phyloP scores from a whole-genome alignment of 2,888 invertebrate genomes.

The Drosophila colorata region DNA sequence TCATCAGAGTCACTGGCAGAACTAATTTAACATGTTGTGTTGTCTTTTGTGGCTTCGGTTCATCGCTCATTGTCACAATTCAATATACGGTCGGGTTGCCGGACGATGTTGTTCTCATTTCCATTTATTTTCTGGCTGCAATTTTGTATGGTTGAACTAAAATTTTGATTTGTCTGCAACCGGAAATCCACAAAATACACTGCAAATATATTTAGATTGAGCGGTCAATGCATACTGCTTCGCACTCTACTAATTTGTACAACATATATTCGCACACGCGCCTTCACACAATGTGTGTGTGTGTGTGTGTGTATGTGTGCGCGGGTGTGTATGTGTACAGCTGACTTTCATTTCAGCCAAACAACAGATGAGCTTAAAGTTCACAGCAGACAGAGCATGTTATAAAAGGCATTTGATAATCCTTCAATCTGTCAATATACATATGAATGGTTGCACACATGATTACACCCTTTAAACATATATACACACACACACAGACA shows the following conservation, averaged over 20 bases:
- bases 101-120: slow-evolving; percentile 51
- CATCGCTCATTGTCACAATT: slow-evolving; percentile 64
- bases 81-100: slow-evolving; percentile 23
- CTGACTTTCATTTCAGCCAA: slow-evolving; percentile 47
- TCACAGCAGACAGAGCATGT: slow-evolving; percentile 52
- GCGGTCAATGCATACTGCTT: slow-evolving; percentile 23
- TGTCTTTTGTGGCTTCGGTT: slow-evolving; percentile 72
- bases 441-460: slow-evolving; percentile 55
- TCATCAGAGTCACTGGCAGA: slow-evolving; percentile 32
- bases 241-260: slow-evolving; percentile 32
- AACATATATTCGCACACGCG: slow-evolving; percentile 32
- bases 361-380: slow-evolving; percentile 60
- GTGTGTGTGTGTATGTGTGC: slow-evolving; percentile 3
- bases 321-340: slow-evolving; percentile 12
- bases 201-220: slow-evolving; percentile 70
- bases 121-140: slow-evolving; percentile 60
- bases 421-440: slow-evolving; percentile 76
- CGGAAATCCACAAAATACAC: slow-evolving; percentile 76
- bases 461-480: slow-evolving; percentile 40
- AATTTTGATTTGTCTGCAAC: slow-evolving; percentile 78
- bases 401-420: slow-evolving; percentile 72
- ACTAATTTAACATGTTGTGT: slow-evolving; percentile 70
- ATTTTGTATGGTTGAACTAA: slow-evolving; percentile 66
- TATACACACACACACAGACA: slow-evolving; percentile 3
- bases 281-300: slow-evolving; percentile 18